Evolutionary conservation across 2,797 vertebrate genomes (phyloP), one percentile per base, ranked within the genome.

Genomic region (Amblyraja radiata): DNA sequence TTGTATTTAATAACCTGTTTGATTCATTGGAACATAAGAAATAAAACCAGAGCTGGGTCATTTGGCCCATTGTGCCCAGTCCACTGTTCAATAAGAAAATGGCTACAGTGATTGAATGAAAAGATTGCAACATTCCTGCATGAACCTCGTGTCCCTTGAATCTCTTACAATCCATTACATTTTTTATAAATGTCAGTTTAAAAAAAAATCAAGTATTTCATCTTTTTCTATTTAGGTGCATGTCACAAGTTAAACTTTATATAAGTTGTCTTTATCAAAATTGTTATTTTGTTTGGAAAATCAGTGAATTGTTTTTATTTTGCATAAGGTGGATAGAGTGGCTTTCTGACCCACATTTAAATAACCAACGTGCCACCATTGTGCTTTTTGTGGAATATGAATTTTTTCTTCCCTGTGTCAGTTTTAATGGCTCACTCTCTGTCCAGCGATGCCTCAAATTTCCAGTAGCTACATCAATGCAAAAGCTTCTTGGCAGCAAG

Each of bases 1-100:
- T 65, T 88, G n/a, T 68, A 63, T 88, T 88, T 88, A 65, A 68
- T 65, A 88, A 68, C n/a, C n/a, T 88, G 58, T 86, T 86, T 86
- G n/a, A n/a, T 63, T 32, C 65, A 32, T 88, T 32, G 68, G 32
- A 36, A 9, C 84, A 36, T 32, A 83, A 46, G 28, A 68, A 18
- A 32, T n/a, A n/a, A 88, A 63, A 88, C 71, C 71, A 73, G 71
- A 73, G 6, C 71, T 21, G 23, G 71, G 71, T 21, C 71, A 25
- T 6, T 73, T 21, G 6, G 6, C 71, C 71, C 46, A 6, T 73
- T 23, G 21, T 73, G 71, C 71, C 21, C 23, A 21, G 71, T 73
- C 18, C 18, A 73, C 21, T 21, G 18, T 73, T 73, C 71, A 73
- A 73, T 21, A 73, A 73, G 71, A 18, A 14, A 18, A 25, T 73